Base-by-base conservation (phyloP, 2,113 vertebrate genomes). In the Mormyrus lacerda region DNA sequence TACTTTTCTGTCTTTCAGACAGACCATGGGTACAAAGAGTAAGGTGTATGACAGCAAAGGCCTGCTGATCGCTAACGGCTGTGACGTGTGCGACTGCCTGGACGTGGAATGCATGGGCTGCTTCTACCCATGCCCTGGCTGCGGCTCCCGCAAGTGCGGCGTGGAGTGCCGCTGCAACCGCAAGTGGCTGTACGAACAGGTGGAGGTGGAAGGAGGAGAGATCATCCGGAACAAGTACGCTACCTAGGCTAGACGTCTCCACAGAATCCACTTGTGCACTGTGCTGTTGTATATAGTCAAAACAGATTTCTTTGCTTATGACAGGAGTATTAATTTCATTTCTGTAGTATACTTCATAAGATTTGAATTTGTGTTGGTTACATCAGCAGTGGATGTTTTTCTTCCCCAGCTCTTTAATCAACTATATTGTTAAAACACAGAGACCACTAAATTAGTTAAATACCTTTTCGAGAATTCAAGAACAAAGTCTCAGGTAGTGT, bases 101-200 rank as follows among this genome's bases (percentile, higher is more conserved):
- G 97, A 99, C 0, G 96, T 96, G 47, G 98, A 99, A 1, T 99
- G 98, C 55, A 94, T 98, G 93, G 98, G 98, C 9, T 99, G 98
- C 89, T 99, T 99, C 95, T 99, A 99, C 27, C 97, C 97, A 0
- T 99, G 98, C 88, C 96, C 97, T 0, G 96, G 97, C 39, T 99
- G 98, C 0, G 91, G 95, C 27, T 99, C 98, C 0, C 97, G 96
- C 93, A 99, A 97, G 88, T 99, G 98, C 0, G 98, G 98, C 7
- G 95, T 97, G 0, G 98, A 99, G 31, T 99, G 98, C 76, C 97
- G 98, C 92, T 99, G 98, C 3, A 98, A 99, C 94, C 95, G 98
- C 92, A 99, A 99, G 94, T 99, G 98, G 98, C 94, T 99, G 0
- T 99, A 99, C 51, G 98, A 99, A 91, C 98, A 99, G 91, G 97